Evolutionary conservation across 2,113 vertebrate species (phyloP).

Genomic region (Aix galericulata): DNA sequence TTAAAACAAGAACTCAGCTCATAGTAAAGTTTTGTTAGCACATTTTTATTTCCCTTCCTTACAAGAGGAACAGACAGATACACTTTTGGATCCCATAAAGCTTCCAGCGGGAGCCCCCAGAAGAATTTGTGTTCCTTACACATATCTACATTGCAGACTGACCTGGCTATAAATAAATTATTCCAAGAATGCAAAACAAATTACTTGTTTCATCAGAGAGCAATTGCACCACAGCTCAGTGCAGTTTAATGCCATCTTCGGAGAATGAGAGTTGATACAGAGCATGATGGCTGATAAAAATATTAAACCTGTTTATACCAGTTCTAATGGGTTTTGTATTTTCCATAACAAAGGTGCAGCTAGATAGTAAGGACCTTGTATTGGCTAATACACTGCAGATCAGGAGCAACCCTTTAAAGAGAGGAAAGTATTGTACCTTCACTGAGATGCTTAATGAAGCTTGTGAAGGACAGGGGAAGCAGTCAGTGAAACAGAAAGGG

Average conservation of each 20-base stretch:
- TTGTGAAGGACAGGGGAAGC: not conserved
- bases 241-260: not conserved
- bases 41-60: not conserved
- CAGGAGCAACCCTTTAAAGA: not conserved
- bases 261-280: not conserved
- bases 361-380: not conserved
- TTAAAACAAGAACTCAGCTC: not conserved
- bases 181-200: conserved; percentile 28
- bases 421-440: not conserved
- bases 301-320: conserved; percentile 30
- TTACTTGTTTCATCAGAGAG: conserved; percentile 28
- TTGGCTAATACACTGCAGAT: not conserved
- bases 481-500: not conserved
- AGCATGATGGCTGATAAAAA: not conserved
- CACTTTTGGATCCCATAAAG: not conserved
- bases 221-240: conserved; percentile 11
- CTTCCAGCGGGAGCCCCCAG: not conserved
- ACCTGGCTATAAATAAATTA: not conserved
- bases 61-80: not conserved
- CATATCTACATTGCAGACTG: not conserved
- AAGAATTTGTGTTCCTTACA: not conserved
- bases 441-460: not conserved
- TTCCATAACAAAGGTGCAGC: not conserved
- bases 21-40: not conserved
- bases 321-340: not conserved